Evolutionary conservation across 2,797 vertebrate genomes (phyloP), one percentile per base, ranked within the genome.

Genomic region (Cyclura pinguis): DNA sequence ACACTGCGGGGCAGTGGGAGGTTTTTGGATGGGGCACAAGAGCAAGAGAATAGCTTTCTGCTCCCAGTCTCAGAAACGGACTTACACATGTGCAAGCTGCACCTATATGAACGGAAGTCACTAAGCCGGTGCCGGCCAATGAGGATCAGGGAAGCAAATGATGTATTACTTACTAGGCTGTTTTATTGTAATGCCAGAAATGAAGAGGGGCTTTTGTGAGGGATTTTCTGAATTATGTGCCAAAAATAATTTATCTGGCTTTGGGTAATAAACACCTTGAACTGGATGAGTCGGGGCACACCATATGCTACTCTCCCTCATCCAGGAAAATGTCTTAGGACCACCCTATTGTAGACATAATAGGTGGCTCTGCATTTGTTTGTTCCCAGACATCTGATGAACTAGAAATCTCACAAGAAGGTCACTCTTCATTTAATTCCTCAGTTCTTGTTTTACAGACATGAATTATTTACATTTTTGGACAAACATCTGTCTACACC

Each of bases 371-470:
- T 74, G 35, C 5, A 50, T 62, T 83, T 47, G 42, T 84, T 82
- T 82, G 18, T 85, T 62, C 64, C 32, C 64, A 38, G 64, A 47
- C 69, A 32, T 29, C 18, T 72, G 55, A 82, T 64, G 55, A 64
- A 74, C 8, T 22, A 74, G 42, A 80, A 81, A n/a, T 64, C 69
- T 64, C 69, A 85, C 72, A 32, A 72, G 74, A 82, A 55, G 22
- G 29, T 18, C n/a, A 72, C 67, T 69, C 55, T 74, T 86, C 82
- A 76, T 55, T 62, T 82, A 42, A 86, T 74, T 52, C 67, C 29
- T 69, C 89, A 82, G 78, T 32, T 69, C 35, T 57, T 50, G 50
- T 76, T 76, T 90, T 73, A 90, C 13, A 90, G 52, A 90, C 55
- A 57, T 85, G 52, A 59, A 50, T 59, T 76, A 80, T 0, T 14